A percentile compares a stretch with the other conserved stretches of the same genome.
Evolutionary conservation across 2,797 vertebrate genomes (phyloP).

Genomic region (Taenioides sp.): DNA sequence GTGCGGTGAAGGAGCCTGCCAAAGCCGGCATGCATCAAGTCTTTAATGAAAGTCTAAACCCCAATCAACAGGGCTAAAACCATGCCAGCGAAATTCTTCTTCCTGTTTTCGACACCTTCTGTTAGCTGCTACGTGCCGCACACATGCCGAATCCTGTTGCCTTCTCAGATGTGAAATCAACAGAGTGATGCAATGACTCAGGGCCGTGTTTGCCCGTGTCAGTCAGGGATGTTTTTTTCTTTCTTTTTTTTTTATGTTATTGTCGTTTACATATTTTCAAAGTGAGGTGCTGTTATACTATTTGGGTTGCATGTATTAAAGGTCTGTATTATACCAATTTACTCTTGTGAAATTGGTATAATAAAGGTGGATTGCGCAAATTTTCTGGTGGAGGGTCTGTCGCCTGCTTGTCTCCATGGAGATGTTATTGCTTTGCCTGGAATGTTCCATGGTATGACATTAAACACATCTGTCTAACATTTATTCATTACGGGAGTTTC

Average conservation of each 20-base stretch:
- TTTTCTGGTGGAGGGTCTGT: no score
- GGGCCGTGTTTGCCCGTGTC: slow-evolving; percentile 16
- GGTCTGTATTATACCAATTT: no score
- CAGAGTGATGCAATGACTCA: slow-evolving; percentile 41
- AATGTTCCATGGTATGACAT: no score
- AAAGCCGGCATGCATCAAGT: slow-evolving; percentile 32
- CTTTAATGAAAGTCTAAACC: slow-evolving; percentile 56
- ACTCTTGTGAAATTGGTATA: no score
- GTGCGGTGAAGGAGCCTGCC: slow-evolving; percentile 36
- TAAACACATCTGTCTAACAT: no score
- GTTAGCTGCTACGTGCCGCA: slow-evolving; percentile 21
- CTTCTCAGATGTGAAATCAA: slow-evolving; percentile 43
- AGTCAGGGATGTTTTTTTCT: slow-evolving; percentile 14
- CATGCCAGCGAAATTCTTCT: slow-evolving; percentile 43
- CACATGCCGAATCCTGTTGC: slow-evolving; percentile 37
- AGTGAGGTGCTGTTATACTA: neutral
- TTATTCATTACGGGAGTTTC: no score
- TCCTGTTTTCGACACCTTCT: slow-evolving; percentile 35
- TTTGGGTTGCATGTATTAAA: no score
- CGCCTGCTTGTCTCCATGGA: no score
- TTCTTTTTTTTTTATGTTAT: slow-evolving; percentile 6
- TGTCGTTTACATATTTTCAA: slow-evolving; percentile 14
- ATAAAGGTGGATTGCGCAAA: no score
- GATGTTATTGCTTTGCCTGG: no score
- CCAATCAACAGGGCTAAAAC: slow-evolving; percentile 40